Evolutionary conservation across 2,797 vertebrate species (phyloP).

Genomic region (Lutjanus campechanus): DNA sequence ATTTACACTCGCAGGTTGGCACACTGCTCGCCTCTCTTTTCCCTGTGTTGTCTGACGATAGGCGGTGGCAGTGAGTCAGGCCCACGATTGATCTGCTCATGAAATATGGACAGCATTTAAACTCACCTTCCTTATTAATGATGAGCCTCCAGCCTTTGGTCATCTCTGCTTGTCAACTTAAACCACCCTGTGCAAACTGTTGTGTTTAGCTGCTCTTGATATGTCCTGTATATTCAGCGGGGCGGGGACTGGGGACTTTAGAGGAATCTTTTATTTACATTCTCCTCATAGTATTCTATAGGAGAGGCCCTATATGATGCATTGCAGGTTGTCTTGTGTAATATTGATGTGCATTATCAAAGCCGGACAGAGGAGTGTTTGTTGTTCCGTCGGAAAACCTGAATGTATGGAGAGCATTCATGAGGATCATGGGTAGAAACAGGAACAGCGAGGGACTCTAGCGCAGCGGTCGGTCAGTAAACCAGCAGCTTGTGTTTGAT

Average conservation of each 20-base stretch:
- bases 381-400: conserved; percentile 35
- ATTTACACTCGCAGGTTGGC: conserved; percentile 81
- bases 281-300: conserved; percentile 4
- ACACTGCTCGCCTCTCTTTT: conserved; percentile 65
- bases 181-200: conserved; percentile 43
- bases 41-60: conserved; percentile 44
- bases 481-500: conserved; percentile 38
- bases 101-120: conserved; percentile 62
- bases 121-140: conserved; percentile 35
- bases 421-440: conserved; percentile 4
- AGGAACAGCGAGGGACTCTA: conserved; percentile 15
- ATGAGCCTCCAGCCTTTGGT: conserved; percentile 33
- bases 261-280: conserved; percentile 45
- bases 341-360: conserved; percentile 56
- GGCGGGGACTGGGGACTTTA: conserved; percentile 24
- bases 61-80: conserved; percentile 51
- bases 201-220: neutral
- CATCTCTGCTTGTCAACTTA: conserved; percentile 12
- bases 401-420: conserved; percentile 23
- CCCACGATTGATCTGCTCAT: conserved; percentile 66
- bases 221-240: conserved; percentile 28
- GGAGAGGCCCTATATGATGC: conserved; percentile 44
- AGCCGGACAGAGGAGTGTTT: conserved; percentile 35
- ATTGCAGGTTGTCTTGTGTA: conserved; percentile 51
- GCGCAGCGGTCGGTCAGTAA: conserved; percentile 54